Percentiles rank a stretch among this genome's conserved stretches.
Conservation (phyloP, 1,140 invertebrate genomes). For the Dinothrombium tinctorium region DNA sequence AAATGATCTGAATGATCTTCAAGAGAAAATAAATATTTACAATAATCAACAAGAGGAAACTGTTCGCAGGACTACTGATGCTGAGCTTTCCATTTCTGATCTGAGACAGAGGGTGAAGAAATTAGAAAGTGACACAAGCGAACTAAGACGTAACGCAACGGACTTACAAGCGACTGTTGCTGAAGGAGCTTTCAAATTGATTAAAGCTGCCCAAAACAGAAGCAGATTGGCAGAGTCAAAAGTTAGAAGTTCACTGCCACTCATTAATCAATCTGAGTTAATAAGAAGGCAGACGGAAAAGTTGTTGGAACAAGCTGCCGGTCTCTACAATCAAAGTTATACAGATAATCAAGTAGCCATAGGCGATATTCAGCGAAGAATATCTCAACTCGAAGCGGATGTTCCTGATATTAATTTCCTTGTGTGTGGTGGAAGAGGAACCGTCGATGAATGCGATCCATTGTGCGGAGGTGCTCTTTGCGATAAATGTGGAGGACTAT, state of each 20-base stretch:
- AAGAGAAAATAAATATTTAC: conserved; percentile 31
- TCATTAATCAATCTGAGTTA: conserved; percentile 45
- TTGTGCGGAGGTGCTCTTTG: conserved; percentile 87
- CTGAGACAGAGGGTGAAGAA: conserved; percentile 41
- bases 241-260: conserved; percentile 17
- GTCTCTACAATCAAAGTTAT: conserved; percentile 40
- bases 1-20: conserved; percentile 25
- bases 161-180: conserved; percentile 79
- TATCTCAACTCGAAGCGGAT: conserved; percentile 36
- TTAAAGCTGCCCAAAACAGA: conserved; percentile 45
- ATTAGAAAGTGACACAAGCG: conserved; percentile 41
- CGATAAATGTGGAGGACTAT: conserved; percentile 54
- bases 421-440: conserved; percentile 49
- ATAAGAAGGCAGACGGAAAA: conserved; percentile 57
- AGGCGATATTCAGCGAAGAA: conserved; percentile 32
- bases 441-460: conserved; percentile 55
- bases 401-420: conserved; percentile 61
- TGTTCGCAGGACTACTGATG: conserved; percentile 46
- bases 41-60: conserved; percentile 42
- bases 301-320: conserved; percentile 40
- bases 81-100: conserved; percentile 46
- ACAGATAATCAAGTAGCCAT: conserved; percentile 35
- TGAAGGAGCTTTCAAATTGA: conserved; percentile 70
- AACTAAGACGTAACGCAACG: conserved; percentile 61
- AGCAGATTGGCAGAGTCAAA: conserved; percentile 34